Evolutionary conservation across 2,888 invertebrate genomes (phyloP).

Genomic region (Lucinisca nassula): DNA sequence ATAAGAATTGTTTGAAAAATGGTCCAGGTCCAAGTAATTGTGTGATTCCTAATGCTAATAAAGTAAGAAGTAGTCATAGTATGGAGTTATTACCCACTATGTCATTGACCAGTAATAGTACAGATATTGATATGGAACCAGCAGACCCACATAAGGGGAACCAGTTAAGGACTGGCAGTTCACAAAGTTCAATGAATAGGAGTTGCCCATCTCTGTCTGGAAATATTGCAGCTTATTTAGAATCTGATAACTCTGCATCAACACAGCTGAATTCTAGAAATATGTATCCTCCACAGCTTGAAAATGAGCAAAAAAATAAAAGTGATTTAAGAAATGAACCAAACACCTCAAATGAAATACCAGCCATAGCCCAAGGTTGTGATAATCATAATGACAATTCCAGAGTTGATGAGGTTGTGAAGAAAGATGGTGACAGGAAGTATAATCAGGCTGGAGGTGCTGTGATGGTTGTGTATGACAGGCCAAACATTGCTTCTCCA

Average conservation of each 20-base stretch:
- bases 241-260: background rate
- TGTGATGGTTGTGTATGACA: slow-evolving; percentile 48
- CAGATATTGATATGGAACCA: background rate
- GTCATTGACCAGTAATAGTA: background rate
- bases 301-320: background rate
- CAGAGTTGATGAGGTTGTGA: background rate
- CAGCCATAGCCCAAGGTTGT: too few species aligned
- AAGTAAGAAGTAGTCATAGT: background rate
- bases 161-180: background rate
- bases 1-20: background rate
- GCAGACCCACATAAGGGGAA: background rate
- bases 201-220: slow-evolving; percentile 1
- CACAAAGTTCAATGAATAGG: background rate
- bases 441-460: background rate
- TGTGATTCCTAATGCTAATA: background rate
- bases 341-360: too few species aligned
- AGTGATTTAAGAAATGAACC: background rate
- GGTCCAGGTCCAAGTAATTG: background rate
- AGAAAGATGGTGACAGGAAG: background rate
- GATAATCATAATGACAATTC: too few species aligned
- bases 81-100: background rate
- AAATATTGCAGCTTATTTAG: background rate
- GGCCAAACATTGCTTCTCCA: background rate
- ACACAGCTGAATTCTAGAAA: background rate
- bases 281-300: background rate